phyloP scores from a whole-genome alignment of 2,113 vertebrate genomes.

The Hylia prasina region DNA sequence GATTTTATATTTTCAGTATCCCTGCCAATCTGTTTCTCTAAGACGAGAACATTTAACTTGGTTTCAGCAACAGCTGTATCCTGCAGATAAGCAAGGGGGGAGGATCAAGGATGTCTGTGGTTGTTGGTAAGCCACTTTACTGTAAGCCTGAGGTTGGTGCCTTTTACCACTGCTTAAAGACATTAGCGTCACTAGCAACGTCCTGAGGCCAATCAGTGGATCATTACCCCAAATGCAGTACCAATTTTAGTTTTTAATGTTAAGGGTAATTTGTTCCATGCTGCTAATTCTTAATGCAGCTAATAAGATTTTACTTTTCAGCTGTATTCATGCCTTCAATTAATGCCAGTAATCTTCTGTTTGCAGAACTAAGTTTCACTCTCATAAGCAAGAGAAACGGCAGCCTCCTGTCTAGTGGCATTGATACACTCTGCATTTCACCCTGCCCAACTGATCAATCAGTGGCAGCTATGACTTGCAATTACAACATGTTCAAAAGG shows the following conservation, averaged over 20 bases:
- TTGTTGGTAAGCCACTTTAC: conserved; percentile 9
- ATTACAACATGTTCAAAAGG: neutral
- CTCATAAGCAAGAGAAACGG: neutral
- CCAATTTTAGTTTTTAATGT: neutral
- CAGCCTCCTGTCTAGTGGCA: neutral
- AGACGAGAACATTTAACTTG: neutral
- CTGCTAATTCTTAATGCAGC: neutral
- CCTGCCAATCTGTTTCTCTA: conserved; percentile 20
- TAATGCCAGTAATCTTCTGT: conserved; percentile 2
- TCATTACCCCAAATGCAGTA: neutral
- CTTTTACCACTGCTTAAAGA: conserved; percentile 14
- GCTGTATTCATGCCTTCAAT: neutral
- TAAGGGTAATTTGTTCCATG: neutral
- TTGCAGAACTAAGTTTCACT: neutral
- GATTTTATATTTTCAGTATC: neutral
- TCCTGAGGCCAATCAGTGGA: conserved; percentile 11
- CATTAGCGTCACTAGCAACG: neutral
- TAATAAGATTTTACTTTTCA: conserved; percentile 43
- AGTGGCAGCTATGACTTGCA: neutral
- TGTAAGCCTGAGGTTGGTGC: neutral
- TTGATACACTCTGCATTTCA: neutral
- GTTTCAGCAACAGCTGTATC: conserved; percentile 20
- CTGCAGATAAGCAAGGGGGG: conserved; percentile 9
- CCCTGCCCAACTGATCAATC: neutral
- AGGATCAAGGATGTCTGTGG: neutral